Evolutionary conservation across 2,797 vertebrate genomes (phyloP).

Genomic region (Onychomys leucogaster): DNA sequence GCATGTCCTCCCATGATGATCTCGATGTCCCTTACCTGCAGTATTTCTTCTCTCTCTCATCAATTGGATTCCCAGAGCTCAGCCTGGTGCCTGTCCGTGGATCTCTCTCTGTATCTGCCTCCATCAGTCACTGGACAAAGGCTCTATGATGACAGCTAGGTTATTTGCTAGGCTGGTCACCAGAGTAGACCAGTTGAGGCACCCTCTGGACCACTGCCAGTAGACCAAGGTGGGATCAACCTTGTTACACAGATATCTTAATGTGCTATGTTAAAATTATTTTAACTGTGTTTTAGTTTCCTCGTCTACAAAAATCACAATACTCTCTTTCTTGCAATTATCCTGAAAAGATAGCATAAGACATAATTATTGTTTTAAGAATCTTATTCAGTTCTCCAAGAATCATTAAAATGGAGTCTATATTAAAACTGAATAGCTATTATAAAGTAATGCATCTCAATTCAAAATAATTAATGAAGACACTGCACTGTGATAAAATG

Average conservation of each 20-base stretch:
- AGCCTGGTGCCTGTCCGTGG: too few relatives aligned
- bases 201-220: too few relatives aligned
- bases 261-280: constrained; percentile 6
- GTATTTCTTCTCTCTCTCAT: too few relatives aligned
- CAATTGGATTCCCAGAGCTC: too few relatives aligned
- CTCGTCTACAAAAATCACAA: constrained; percentile 41
- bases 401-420: constrained; percentile 16
- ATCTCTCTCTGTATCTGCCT: too few relatives aligned
- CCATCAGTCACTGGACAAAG: too few relatives aligned
- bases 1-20: too few relatives aligned
- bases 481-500: constrained; percentile 18
- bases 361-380: constrained; percentile 56
- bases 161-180: too few relatives aligned
- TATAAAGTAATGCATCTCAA: constrained; percentile 64
- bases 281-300: constrained; percentile 49
- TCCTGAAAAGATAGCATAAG: constrained; percentile 23
- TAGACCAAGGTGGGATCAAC: too few relatives aligned
- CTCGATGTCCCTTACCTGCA: too few relatives aligned
- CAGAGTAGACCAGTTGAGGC: too few relatives aligned
- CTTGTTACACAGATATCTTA: background rate
- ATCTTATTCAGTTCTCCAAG: constrained; percentile 36
- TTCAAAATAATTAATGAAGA: constrained; percentile 68
- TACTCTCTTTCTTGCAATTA: constrained; percentile 44
- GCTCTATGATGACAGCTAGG: too few relatives aligned
- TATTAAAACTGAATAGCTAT: constrained; percentile 57